phyloP scores from a whole-genome alignment of 2,888 invertebrate species.

The Epinotia demarniana region DNA sequence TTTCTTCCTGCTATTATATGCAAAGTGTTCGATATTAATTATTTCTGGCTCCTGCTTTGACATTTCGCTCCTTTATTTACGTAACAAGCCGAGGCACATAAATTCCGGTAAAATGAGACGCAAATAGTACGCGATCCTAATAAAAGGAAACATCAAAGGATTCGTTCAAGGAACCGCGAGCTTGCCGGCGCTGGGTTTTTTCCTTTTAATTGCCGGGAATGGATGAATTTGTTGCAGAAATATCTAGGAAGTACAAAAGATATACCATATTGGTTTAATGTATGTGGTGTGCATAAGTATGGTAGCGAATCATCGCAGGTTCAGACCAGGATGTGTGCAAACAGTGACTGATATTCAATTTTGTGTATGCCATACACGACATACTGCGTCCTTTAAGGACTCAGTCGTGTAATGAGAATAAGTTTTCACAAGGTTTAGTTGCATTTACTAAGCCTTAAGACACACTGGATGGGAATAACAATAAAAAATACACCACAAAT shows the following conservation, averaged over 20 bases:
- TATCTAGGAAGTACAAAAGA: neutral
- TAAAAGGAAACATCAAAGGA: constrained; percentile 75
- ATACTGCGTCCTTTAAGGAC: neutral
- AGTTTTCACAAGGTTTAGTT: neutral
- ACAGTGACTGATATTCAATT: neutral
- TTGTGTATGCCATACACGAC: neutral
- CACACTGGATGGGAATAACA: too few relatives aligned
- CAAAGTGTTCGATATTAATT: constrained; percentile 66
- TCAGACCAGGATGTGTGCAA: neutral
- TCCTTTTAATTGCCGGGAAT: constrained; percentile 43
- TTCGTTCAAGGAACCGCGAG: constrained; percentile 64
- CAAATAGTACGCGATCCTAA: constrained; percentile 70
- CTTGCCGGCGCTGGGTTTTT: constrained; percentile 55
- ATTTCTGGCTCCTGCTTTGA: constrained; percentile 64
- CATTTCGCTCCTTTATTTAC: constrained; percentile 62
- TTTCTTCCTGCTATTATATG: constrained; percentile 65
- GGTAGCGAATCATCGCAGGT: neutral
- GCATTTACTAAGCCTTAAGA: neutral
- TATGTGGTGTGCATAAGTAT: neutral
- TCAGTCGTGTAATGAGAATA: neutral
- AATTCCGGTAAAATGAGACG: constrained; percentile 70
- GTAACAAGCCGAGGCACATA: constrained; percentile 65
- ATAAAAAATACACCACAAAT: too few relatives aligned
- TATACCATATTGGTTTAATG: neutral
- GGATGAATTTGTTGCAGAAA: constrained; percentile 24